Evolutionary conservation across 2,113 vertebrate genomes (phyloP), one percentile per base, ranked within the genome.

Genomic region (Casuarius casuarius): DNA sequence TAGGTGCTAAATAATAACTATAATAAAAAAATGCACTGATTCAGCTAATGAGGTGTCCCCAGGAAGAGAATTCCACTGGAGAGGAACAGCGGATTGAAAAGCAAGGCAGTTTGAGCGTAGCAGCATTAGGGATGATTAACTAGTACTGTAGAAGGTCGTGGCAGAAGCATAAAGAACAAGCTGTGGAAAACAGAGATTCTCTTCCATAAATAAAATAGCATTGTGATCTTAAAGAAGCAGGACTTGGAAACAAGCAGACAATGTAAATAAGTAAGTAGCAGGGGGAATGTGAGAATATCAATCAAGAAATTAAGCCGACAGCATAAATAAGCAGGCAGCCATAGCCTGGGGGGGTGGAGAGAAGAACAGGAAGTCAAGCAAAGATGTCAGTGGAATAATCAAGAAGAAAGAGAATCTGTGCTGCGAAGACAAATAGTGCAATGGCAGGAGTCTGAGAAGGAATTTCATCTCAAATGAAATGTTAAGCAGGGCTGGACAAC

Each of bases 241-340:
- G 84, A 51, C 84, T 95, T 68, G 74, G 89, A 93, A 95, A 97
- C 93, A 96, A 94, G 95, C 80, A 96, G 92, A 48, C 9, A 17
- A 80, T 74, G 95, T 97, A 97, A 97, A 97, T 97, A 97, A 97
- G 38, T 97, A 96, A 96, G 91, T 77, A 97, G 95, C 96, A 93
- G 44, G 89, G 97, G 97, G 95, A 97, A 95, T 84, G 93, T 91
- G 95, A 97, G 96, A 92, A 94, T 96, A 97, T 97, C 97, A 97
- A 95, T 97, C 96, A 97, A 81, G 97, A 91, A 97, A 97, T 97
- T 97, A 97, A 97, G 96, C 94, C 82, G 93, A 94, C 95, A 97
- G 95, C 97, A 96, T 97, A 97, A 97, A 97, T 96, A 97, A 96
- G 94, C 91, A 97, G 95, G 91, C 92, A 95, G 94, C 87, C 89